A percentile compares a stretch with the other conserved stretches of the same genome.
These are phyloP conservation scores for Danio kyathit DNA, from an alignment of 2,797 vertebrate species.

Conservation along the genomic window DNA sequence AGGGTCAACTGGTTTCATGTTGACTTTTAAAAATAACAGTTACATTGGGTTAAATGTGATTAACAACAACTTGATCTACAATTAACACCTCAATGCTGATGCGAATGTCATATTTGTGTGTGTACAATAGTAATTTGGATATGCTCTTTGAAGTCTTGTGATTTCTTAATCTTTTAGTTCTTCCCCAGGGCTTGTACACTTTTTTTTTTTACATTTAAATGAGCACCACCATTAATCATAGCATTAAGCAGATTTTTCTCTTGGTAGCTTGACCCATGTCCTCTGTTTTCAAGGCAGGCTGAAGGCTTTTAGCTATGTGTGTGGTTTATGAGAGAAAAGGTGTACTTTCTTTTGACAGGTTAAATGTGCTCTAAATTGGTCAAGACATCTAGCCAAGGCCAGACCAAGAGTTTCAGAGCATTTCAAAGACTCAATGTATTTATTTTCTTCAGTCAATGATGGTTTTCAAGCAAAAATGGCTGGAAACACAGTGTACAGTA, in stretches of 20 bases:
- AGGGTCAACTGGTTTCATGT: background rate
- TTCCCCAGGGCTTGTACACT: background rate
- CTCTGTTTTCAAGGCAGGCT: background rate
- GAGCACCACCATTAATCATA: background rate
- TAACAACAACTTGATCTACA: background rate
- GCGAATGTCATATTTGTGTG: background rate
- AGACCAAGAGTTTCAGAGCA: conserved; percentile 27
- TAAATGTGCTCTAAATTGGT: conserved; percentile 51
- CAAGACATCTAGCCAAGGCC: conserved; percentile 47
- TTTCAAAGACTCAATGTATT: conserved; percentile 16
- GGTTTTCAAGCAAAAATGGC: background rate
- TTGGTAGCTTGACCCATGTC: background rate
- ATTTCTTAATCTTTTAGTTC: background rate
- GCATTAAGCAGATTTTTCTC: background rate
- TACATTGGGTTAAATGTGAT: background rate
- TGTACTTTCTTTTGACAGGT: conserved; percentile 46
- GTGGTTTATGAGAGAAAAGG: conserved; percentile 25
- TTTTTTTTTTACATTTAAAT: background rate
- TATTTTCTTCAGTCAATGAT: background rate
- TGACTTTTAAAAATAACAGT: background rate
- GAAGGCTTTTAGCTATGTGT: conserved; percentile 41
- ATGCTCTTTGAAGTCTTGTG: background rate
- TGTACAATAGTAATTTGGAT: background rate
- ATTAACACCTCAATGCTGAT: background rate
- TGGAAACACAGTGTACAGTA: background rate